Evolutionary conservation across 2,797 vertebrate genomes (phyloP).

Genomic region (Sphenopsis melanotis): DNA sequence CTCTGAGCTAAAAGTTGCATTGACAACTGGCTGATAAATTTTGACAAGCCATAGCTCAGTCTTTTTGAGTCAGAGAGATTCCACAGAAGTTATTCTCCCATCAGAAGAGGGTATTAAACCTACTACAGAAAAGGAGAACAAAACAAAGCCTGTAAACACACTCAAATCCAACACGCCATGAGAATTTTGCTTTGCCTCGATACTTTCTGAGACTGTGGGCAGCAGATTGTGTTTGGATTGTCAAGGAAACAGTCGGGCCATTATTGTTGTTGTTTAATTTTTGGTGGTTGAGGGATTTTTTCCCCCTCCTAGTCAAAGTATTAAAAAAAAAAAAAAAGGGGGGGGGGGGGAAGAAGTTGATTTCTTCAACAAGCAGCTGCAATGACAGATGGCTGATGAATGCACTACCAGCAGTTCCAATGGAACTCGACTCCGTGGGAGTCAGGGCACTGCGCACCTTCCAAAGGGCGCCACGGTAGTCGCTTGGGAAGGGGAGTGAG

Average conservation of each 20-base stretch:
- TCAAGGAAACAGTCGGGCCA: slow-evolving; percentile 42
- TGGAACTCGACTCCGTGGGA: slow-evolving; percentile 71
- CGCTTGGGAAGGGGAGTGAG: slow-evolving; percentile 67
- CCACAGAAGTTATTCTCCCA: not conserved
- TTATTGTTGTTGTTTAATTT: slow-evolving; percentile 63
- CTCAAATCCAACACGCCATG: not conserved
- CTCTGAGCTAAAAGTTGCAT: not conserved
- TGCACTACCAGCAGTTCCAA: slow-evolving; percentile 71
- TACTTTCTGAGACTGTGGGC: slow-evolving; percentile 22
- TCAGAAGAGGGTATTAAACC: not conserved
- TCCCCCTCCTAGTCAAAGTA: slow-evolving; percentile 5
- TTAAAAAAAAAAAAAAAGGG: not conserved
- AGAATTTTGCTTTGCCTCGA: slow-evolving; percentile 11
- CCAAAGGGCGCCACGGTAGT: slow-evolving; percentile 67
- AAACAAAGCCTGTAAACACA: not conserved
- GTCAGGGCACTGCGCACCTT: slow-evolving; percentile 64
- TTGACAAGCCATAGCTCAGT: not conserved
- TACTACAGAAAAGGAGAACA: not conserved
- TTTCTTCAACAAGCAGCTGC: slow-evolving; percentile 69
- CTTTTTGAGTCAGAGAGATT: not conserved
- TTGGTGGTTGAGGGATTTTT: slow-evolving; percentile 12
- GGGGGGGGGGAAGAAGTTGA: not conserved
- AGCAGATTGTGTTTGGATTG: slow-evolving; percentile 65
- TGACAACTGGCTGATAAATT: slow-evolving; percentile 1
- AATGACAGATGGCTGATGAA: slow-evolving; percentile 71